Evolutionary conservation across 2,797 vertebrate species (phyloP), one percentile per base, ranked within the genome.

Genomic region (Lutjanus campechanus): DNA sequence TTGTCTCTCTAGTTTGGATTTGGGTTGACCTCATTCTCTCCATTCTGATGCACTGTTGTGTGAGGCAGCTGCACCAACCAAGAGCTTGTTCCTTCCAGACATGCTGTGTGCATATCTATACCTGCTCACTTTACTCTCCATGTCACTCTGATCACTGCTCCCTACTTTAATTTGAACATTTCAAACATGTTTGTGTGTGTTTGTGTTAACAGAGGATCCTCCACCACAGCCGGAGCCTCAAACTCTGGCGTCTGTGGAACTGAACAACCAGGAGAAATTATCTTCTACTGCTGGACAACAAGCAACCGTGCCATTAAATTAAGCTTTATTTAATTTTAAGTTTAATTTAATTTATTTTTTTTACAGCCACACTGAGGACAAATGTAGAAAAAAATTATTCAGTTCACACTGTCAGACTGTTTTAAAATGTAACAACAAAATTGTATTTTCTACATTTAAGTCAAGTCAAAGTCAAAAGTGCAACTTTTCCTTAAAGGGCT

Each of bases 231-330:
- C 55, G 8, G 22, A 0, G 20, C 46, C 81, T 19, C 17, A 46
- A 20, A 8, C 70, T 36, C 84, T 86, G 20, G 44, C 49, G n/a
- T 11, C 70, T 29, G 87, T 76, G 43, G 90, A 91, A 19, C n/a
- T 82, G 60, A 83, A 25, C 75, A 65, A 44, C 4, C 19, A 36
- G 15, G 16, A 73, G 8, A 41, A 69, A n/a, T 16, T 41, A 56
- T n/a, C 50, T 4, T 36, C 29, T 36, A 44, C 76, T 17, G 7
- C 20, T 43, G 77, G 5, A 59, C n/a, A 43, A 72, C 29, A 69
- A 70, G 2, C 20, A 64, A 19, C 29, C 13, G 22, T n/a, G 50
- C 7, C 15, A 16, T 62, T 61, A 19, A 69, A 36, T 36, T 29
- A 29, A 29, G 29, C 29, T 22, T 13, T 25, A 59, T 58, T 19